Evolutionary conservation across 1,140 invertebrate species (phyloP), one percentile per base, ranked within the genome.

Genomic region (Sarcophaga peregrina): DNA sequence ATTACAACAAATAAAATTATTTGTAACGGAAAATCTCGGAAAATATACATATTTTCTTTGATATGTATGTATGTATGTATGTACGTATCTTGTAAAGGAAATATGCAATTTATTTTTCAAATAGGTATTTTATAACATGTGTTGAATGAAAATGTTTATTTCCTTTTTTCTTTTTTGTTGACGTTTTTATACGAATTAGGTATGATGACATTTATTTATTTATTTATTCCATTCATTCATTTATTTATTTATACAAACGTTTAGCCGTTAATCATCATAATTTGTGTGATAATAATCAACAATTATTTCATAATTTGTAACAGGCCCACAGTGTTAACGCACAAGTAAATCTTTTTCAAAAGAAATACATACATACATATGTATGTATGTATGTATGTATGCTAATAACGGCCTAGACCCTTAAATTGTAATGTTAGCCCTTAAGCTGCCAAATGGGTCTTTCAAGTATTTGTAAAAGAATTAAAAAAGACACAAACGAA

Each of bases 221-320:
- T n/a, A n/a, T n/a, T n/a, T n/a, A n/a, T 37, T 37, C 25, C 1
- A 1, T 37, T 4, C 25, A 37, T 37, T 37, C 4, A 4, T 37
- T 37, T 37, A 37, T 37, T 37, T 37, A 37, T 37, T 37, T 37
- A 37, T 37, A 2, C 25, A 37, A 4, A 2, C 4, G 25, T 37
- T 37, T 37, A 37, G 25, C 25, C 25, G 62, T 10, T 20, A 25
- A 20, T 68, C 62, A 68, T 68, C 62, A 68, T 68, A 68, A 68
- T 68, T 68, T 68, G n/a, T 68, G 25, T 9, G 8, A 68, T 8
- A 25, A 68, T 68, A 68, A 20, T 68, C 62, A 68, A 68, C 62
- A 68, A 68, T 68, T 68, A 68, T 68, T 68, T 68, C 62, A 68
- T 68, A 68, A 68, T 68, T 68, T 68, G 5, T 68, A 68, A 8